Base-by-base conservation (phyloP, 64 coral and sea anemone species). In the Montipora capricornis region DNA sequence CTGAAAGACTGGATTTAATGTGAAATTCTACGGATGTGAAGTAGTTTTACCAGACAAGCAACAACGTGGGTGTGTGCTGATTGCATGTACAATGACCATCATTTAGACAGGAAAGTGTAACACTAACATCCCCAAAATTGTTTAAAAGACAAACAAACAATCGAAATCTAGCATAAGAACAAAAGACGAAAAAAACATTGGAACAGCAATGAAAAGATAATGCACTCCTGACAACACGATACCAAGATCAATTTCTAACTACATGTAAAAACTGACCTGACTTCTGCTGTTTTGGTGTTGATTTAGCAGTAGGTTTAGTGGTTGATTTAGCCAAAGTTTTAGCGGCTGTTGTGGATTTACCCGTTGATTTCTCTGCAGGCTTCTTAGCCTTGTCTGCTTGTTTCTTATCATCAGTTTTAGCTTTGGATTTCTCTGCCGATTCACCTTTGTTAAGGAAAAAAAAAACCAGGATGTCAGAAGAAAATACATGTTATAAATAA, bases 391-490 rank as follows among this genome's bases (percentile, higher is more conserved):
- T 92, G 8, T 92, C 91, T 37, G 82, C 4, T 19, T 67, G 74
- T 20, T 93, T 93, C 73, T 93, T 93, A 10, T 78, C 91, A 69
- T 93, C 91, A 55, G 59, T 57, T 77, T 93, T 93, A 3, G 64
- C 62, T 73, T 86, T 86, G 7, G 82, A 71, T 86, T 86, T 86
- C 7, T 86, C 82, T 12, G 44, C 46, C 20, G 82, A 8, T 20
- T 86, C 82, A 50, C 44, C 82, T 73, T 44, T 24, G 9, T 20
- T 48, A 6, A 2, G 22, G 44, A 20, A 1, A 84, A 46, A n/a
- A n/a, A 46, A 46, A 1, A 44, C 12, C 24, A 6, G 1, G 61
- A 15, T 64, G 3, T 37, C 37, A 37, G 37, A 37, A 37, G 37
- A 37, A 37, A 37, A 37, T 37, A 37, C 37, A 37, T 37, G 2